Base-by-base conservation (phyloP, 2,113 vertebrate species). In the Clupea harengus region DNA sequence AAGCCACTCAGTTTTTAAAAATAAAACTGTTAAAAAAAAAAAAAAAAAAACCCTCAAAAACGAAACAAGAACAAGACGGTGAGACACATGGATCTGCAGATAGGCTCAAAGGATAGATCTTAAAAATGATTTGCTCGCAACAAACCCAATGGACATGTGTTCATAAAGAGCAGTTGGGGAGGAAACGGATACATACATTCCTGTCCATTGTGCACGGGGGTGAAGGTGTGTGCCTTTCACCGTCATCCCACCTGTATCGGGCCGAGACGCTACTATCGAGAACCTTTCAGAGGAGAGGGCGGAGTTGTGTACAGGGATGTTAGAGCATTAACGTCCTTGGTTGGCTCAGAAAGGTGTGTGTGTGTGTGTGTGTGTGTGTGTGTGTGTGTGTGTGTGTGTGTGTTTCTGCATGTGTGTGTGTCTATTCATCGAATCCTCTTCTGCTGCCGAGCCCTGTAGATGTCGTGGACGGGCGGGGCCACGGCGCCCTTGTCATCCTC, bases 381-480 rank as follows among this genome's bases (percentile, higher is more conserved):
- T 25, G 28, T 44, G 45, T 81, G 49, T 57, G 25, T 78, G 10
- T 13, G 3, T 32, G 25, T 72, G 3, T 46, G 60, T 47, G 60
- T 84, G 82, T 52, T 7, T 78, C 86, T 49, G 88, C 72, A 18
- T 83, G 88, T 84, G 81, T 85, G 45, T 84, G 88, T 45, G 32
- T 39, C 45, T 22, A 60, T 92, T 97, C 95, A 99, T 94, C 98
- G 97, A 92, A 99, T 99, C 90, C 98, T 96, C 91, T 99, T 99
- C 92, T 99, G 98, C 92, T 99, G 98, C 47, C 98, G 95, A 0
- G 98, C 96, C 85, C 98, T 96, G 95, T 99, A 99, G 91, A 99
- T 99, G 94, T 99, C 98, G 0, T 99, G 98, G 84, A 99, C 96
- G 0, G 98, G 98, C 6, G 98, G 98, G 25, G 98, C 98, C 6